Conservation (phyloP, 1,140 invertebrate species). For the Heliothis subflexa region DNA sequence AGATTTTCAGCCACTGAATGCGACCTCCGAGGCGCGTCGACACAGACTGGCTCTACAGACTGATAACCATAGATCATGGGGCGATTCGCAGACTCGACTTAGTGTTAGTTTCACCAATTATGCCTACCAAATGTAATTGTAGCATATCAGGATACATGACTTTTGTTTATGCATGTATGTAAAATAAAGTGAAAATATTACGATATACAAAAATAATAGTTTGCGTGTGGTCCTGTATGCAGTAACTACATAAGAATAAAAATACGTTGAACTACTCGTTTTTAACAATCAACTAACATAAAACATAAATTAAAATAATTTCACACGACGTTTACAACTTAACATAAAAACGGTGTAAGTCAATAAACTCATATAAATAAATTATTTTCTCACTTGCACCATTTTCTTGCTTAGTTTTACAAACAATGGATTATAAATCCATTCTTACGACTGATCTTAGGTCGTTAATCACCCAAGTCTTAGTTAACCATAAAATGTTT, state of each 20-base stretch:
- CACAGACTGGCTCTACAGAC: slow-evolving; percentile 47
- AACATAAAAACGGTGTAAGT: slow-evolving; percentile 13
- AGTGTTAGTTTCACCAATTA: slow-evolving; percentile 21
- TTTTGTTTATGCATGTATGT: too few relatives aligned
- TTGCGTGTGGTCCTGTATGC: too few relatives aligned
- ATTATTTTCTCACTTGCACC: slow-evolving; percentile 3
- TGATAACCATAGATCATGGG: slow-evolving; percentile 51
- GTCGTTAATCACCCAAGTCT: slow-evolving; percentile 35
- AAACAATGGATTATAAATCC: slow-evolving; percentile 34
- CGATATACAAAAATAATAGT: too few relatives aligned
- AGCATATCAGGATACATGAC: too few relatives aligned
- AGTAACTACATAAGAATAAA: too few relatives aligned
- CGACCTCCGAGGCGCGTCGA: slow-evolving; percentile 37
- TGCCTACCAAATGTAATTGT: neutral
- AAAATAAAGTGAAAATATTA: too few relatives aligned
- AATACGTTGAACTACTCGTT: neutral
- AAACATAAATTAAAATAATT: slow-evolving; percentile 12
- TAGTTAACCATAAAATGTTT: slow-evolving; percentile 40
- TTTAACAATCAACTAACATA: neutral
- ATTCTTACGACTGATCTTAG: slow-evolving; percentile 41
- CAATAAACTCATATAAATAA: slow-evolving; percentile 11
- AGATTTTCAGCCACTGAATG: slow-evolving; percentile 40
- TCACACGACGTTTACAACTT: slow-evolving; percentile 6
- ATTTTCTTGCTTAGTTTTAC: slow-evolving; percentile 7
- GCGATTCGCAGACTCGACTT: slow-evolving; percentile 44